Evolutionary conservation across 2,888 invertebrate species (phyloP), one percentile per base, ranked within the genome.

Genomic region (Sphaeridia pumilis): DNA sequence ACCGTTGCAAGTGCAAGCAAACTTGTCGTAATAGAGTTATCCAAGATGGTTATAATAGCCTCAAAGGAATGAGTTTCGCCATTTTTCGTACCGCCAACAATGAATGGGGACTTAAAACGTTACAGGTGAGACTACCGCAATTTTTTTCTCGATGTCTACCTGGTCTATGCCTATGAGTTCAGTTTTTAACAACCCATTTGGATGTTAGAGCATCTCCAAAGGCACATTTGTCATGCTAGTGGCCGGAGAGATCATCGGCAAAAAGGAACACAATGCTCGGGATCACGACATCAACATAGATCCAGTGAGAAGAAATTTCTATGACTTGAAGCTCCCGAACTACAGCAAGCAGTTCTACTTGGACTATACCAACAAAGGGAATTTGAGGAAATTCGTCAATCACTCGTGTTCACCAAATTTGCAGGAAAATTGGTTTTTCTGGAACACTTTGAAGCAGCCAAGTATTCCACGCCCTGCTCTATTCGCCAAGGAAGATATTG

Each of bases 31-130:
- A 52, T 34, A n/a, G 52, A 34, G 47, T 47, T 5, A 42, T 47
- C 1, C 41, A 52, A 20, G 52, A 52, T 47, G 52, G 52, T n/a
- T 21, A 27, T 1, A 5, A 31, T 1, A 14, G n/a, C 20, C 10
- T 52, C 1, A 17, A 24, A n/a, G n/a, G 14, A 1, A 34, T 28
- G 17, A 7, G n/a, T 1, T 52, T 25, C n/a, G 28, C 28, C 20
- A 52, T 52, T 24, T 52, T 52, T 47, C 46, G 47, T 10, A 47
- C 43, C 10, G 1, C 1, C 1, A 21, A 34, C 46, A 20, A 28
- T 4, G 52, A 47, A 2, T 52, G 52, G 52, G 52, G 52, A 3
- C 34, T 52, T 5, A 52, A 52, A 24, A 52, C 52, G 3, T 12
- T 42, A 12, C 46, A 47, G 43, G 52, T 52, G 38, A 34, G 12